A percentile compares a stretch with the other conserved stretches of the same genome.
phyloP scores from a whole-genome alignment of 2,888 invertebrate genomes.

The Notodonta dromedarius region DNA sequence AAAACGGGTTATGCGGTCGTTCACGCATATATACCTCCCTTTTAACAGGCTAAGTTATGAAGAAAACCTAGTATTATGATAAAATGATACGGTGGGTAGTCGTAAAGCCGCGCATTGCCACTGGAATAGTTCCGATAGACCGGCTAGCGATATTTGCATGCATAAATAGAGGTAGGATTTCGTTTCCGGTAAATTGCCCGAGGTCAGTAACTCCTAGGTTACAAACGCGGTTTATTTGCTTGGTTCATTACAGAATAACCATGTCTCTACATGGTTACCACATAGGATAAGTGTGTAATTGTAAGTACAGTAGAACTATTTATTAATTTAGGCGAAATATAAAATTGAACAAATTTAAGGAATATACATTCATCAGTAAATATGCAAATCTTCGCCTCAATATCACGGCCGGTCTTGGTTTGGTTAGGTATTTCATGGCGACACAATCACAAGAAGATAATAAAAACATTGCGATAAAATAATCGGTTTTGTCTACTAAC shows the following conservation, averaged over 20 bases:
- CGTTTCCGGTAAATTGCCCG: constrained; percentile 46
- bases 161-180: constrained; percentile 31
- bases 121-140: constrained; percentile 31
- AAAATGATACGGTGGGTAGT: background rate
- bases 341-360: too few species aligned
- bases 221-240: constrained; percentile 12
- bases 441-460: background rate
- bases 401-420: too few species aligned
- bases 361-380: too few species aligned
- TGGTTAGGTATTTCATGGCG: background rate
- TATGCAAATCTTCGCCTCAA: too few species aligned
- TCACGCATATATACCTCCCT: background rate
- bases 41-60: background rate
- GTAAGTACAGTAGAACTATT: too few species aligned
- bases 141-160: constrained; percentile 36
- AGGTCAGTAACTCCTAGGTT: constrained; percentile 33
- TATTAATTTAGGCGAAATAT: too few species aligned
- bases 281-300: too few species aligned
- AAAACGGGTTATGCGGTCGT: background rate
- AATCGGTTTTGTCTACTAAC: background rate
- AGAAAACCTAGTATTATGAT: constrained; percentile 1
- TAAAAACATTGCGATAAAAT: background rate
- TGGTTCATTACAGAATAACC: constrained; percentile 23
- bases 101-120: constrained; percentile 8
- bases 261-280: background rate